These are phyloP conservation scores for Eretmochelys imbricata DNA, from an alignment of 2,113 vertebrate genomes.

Conservation along the genomic window DNA sequence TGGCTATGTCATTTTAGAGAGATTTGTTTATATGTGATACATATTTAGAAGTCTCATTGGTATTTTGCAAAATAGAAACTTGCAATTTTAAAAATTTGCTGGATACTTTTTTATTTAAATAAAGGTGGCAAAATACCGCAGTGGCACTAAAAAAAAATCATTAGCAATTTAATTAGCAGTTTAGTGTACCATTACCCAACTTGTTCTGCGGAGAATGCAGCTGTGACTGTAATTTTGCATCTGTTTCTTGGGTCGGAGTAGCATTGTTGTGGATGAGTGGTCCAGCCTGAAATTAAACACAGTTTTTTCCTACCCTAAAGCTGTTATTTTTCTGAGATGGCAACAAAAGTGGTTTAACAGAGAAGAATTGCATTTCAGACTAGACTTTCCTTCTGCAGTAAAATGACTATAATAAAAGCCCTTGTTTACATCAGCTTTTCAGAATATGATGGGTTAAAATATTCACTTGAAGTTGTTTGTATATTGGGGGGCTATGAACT, in stretches of 20 bases:
- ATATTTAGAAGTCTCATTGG: conserved; percentile 31
- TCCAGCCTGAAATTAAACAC: conserved; percentile 71
- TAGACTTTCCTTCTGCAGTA: conserved; percentile 24
- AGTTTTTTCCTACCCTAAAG: conserved; percentile 48
- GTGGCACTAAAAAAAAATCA: conserved; percentile 75
- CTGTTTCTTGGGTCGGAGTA: conserved; percentile 76
- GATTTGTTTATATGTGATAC: conserved; percentile 29
- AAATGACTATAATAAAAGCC: background rate
- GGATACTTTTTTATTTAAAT: conserved; percentile 52
- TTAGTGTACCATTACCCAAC: conserved; percentile 78
- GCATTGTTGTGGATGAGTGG: conserved; percentile 64
- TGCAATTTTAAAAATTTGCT: conserved; percentile 34
- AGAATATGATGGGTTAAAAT: background rate
- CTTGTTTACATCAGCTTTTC: background rate
- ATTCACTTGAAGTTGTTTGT: background rate
- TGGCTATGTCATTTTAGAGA: conserved; percentile 7
- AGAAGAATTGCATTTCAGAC: conserved; percentile 38
- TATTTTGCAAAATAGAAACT: conserved; percentile 57
- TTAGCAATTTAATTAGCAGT: conserved; percentile 81
- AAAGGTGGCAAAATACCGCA: conserved; percentile 74
- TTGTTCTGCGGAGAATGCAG: conserved; percentile 80
- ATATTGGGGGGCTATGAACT: background rate
- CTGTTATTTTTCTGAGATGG: conserved; percentile 30
- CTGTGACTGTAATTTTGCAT: conserved; percentile 82
- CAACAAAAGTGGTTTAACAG: background rate